phyloP scores from a whole-genome alignment of 1,140 invertebrate species.

The Cephus cinctus region DNA sequence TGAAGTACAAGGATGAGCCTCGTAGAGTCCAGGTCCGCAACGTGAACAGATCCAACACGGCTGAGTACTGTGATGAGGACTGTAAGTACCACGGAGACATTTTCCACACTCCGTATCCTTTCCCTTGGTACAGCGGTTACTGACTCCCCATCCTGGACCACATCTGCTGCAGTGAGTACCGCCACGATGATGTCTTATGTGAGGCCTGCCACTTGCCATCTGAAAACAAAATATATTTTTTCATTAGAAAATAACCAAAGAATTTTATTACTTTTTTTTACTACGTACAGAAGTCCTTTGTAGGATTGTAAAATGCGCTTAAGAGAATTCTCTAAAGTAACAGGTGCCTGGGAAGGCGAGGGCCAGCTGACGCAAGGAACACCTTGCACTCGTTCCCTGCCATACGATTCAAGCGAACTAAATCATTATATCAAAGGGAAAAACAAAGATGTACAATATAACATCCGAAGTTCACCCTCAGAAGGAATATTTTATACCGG shows the following conservation, averaged over 20 bases:
- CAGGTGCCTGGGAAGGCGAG: slow-evolving; percentile 35
- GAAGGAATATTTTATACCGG: too few relatives aligned
- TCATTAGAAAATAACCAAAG: background rate
- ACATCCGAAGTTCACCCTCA: too few relatives aligned
- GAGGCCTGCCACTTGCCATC: slow-evolving; percentile 37
- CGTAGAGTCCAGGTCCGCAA: slow-evolving; percentile 55
- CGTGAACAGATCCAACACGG: slow-evolving; percentile 56
- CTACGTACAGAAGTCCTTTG: background rate
- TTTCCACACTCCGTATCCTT: slow-evolving; percentile 50
- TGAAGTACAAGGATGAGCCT: slow-evolving; percentile 51
- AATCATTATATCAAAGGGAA: slow-evolving; percentile 13
- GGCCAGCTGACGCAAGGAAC: slow-evolving; percentile 38
- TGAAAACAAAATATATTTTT: slow-evolving; percentile 16
- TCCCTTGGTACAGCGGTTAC: slow-evolving; percentile 41
- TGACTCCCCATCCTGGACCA: slow-evolving; percentile 53
- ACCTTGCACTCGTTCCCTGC: slow-evolving; percentile 28
- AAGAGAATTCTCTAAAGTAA: slow-evolving; percentile 14
- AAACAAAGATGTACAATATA: background rate
- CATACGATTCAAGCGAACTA: slow-evolving; percentile 4
- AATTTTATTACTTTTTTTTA: slow-evolving; percentile 13
- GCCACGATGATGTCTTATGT: slow-evolving; percentile 47
- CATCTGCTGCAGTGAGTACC: slow-evolving; percentile 48
- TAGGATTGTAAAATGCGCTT: background rate
- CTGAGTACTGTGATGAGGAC: slow-evolving; percentile 50
- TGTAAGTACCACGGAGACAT: slow-evolving; percentile 49